Conservation (phyloP, 2,113 vertebrate species). For the Accipiter cooperii region DNA sequence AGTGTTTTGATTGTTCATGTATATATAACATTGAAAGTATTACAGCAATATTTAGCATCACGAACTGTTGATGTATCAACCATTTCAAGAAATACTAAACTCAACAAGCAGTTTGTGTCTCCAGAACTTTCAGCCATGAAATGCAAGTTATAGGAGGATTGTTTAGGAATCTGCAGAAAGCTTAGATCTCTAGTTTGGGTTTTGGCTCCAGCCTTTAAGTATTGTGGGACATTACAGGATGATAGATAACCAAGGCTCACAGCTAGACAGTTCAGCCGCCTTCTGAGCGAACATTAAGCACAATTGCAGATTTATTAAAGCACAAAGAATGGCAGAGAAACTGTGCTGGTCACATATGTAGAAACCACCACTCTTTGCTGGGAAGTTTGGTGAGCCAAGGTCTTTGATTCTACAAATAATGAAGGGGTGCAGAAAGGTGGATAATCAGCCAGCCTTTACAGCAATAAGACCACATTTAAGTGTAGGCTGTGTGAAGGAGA, state of each 20-base stretch:
- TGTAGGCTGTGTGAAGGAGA: neutral
- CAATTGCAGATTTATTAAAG: slow-evolving; percentile 62
- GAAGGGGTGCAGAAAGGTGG: neutral
- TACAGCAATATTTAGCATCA: slow-evolving; percentile 90
- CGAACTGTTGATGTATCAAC: slow-evolving; percentile 32
- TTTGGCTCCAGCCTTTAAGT: neutral
- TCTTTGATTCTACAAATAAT: neutral
- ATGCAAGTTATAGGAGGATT: neutral
- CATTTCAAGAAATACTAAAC: slow-evolving; percentile 36
- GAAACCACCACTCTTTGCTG: slow-evolving; percentile 4
- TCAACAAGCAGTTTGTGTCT: neutral
- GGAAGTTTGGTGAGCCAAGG: neutral
- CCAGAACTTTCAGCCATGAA: neutral
- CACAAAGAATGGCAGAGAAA: slow-evolving; percentile 53
- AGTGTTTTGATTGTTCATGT: slow-evolving; percentile 36
- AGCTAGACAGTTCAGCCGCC: neutral
- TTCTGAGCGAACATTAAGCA: slow-evolving; percentile 55
- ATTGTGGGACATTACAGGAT: neutral
- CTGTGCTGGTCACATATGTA: neutral
- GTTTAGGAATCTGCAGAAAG: neutral
- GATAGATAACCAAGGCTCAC: neutral
- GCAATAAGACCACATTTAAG: neutral
- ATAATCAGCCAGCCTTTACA: neutral
- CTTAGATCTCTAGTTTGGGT: neutral
- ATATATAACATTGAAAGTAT: slow-evolving; percentile 80